Evolutionary conservation across 2,113 vertebrate genomes (phyloP).

Genomic region (Halichoeres trimaculatus): DNA sequence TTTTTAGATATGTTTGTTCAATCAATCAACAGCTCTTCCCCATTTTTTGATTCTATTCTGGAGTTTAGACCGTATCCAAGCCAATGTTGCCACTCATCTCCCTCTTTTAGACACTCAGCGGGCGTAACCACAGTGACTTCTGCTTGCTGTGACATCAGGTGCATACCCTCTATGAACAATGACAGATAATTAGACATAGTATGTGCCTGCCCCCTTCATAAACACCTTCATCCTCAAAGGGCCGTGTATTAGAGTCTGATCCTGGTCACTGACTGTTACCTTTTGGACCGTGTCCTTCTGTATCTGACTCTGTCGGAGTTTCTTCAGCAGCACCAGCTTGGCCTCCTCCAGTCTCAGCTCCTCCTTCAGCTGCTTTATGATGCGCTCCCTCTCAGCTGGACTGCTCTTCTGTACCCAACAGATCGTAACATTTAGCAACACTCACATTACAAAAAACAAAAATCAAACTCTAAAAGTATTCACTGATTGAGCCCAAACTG

Average conservation of each 20-base stretch:
- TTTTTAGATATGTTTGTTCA: too few species aligned
- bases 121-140: too few species aligned
- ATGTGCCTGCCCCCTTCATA: too few species aligned
- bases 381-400: constrained; percentile 87
- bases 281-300: constrained; percentile 93
- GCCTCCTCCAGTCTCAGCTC: constrained; percentile 95
- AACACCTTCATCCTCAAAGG: too few species aligned
- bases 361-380: constrained; percentile 94
- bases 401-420: constrained; percentile 87
- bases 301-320: constrained; percentile 94
- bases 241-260: background rate
- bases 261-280: constrained; percentile 73
- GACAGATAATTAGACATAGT: too few species aligned
- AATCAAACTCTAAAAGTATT: background rate
- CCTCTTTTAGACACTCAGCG: too few species aligned
- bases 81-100: too few species aligned
- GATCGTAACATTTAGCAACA: constrained; percentile 35
- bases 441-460: background rate
- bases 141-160: too few species aligned
- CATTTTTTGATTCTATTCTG: too few species aligned
- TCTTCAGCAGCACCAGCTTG: constrained; percentile 95
- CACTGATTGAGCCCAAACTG: background rate
- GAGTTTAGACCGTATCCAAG: too few species aligned
- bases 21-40: too few species aligned
- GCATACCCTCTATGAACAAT: too few species aligned